Base-by-base conservation (phyloP, 2,113 vertebrate genomes). In the Hippopotamus amphibius region DNA sequence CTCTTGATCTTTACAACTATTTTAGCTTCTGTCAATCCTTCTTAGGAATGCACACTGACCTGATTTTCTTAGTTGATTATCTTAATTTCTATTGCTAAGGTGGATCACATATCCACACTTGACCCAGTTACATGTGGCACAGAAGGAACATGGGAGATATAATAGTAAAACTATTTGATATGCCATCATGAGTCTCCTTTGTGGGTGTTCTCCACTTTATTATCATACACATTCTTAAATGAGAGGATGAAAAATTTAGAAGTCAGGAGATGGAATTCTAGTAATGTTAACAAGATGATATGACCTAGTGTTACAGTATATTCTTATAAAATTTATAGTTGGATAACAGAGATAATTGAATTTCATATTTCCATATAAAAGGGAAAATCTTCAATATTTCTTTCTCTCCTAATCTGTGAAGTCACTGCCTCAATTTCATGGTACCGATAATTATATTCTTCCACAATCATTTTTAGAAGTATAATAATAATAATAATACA, bases 1-100 rank as follows among this genome's bases (percentile, higher is more conserved):
- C 95, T 95, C 84, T 94, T 96, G 80, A 97, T 96, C 88, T 94
- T 96, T 92, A 68, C 74, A 77, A 87, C 69, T 93, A 37, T 87
- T 93, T 95, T 71, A 90, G 48, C 55, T 81, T 93, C 76, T 94
- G 90, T 88, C 97, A 97, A 2, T 96, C 69, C 90, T 93, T 59
- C 88, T 97, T 90, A 95, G 53, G n/a, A 61, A 94, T 93, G 48
- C 26, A 85, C 55, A 95, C 48, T 93, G 97, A 93, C 96, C 93
- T 89, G 89, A 71, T 95, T 97, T 90, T 77, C 61, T 26, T 46
- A 80, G 74, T 90, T 90, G 92, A 97, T 92, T 76, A 76, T 90
- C 84, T 96, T 93, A 90, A 55, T 77, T 88, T 90, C 33, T 88
- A 88, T 72, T 55, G 24, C 48, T 46, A 72, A 92, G 7, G 22